Evolutionary conservation across 2,888 invertebrate genomes (phyloP), one percentile per base, ranked within the genome.

Genomic region (Copidosoma aretas): DNA sequence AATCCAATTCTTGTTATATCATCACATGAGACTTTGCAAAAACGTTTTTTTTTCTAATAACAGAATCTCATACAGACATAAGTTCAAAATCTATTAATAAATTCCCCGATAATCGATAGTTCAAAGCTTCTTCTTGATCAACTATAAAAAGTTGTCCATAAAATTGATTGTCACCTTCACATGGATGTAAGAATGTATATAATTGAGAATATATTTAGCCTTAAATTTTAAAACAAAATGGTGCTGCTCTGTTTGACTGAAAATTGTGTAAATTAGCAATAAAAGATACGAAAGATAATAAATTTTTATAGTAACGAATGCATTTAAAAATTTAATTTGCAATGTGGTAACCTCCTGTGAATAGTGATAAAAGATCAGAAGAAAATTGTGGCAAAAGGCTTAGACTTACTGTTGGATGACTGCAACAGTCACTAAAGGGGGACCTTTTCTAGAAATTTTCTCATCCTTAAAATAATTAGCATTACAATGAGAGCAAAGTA

Each of bases 221-320:
- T 39, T 58, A 32, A 4, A 58, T 41, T 58, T 58, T 32, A 39
- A 32, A 58, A 58, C 32, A 39, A 58, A 19, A 25, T 17, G 41
- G 39, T 14, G 8, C 58, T 19, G 17, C 4, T 32, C 58, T 15
- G 15, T 10, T 25, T 3, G 8, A 17, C 17, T 3, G 10, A 14
- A 58, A 58, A 58, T 58, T 58, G 12, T 25, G 8, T 17, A 41
- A 3, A 21, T 58, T 58, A 8, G 32, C 15, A 58, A 4, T 58
- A 17, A 58, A 58, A 58, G 32, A 58, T 5, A 32, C 58, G n/a
- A 58, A 58, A 2, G 32, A 25, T 14, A 58, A 58, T 3, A 10
- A 32, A 8, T n/a, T 58, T 5, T 25, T 58, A 58, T 58, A 58
- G 10, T 15, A 5, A 25, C 32, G 8, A 17, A 58, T 58, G 8